Evolutionary conservation across 2,797 vertebrate genomes (phyloP).

Genomic region (Philypnodon macrostomus): DNA sequence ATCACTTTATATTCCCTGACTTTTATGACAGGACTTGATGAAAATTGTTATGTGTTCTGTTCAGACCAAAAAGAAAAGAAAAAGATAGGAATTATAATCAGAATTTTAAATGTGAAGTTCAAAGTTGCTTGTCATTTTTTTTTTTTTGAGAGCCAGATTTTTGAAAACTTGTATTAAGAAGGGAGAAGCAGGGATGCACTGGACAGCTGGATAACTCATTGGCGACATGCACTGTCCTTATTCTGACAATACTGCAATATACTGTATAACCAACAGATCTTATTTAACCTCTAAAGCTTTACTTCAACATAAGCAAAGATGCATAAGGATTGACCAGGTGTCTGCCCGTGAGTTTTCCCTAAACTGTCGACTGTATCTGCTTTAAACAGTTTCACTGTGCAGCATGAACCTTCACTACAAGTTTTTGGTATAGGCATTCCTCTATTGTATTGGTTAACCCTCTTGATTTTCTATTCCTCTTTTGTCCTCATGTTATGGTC

Average conservation of each 20-base stretch:
- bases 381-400: constrained; percentile 56
- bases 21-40: constrained; percentile 73
- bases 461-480: constrained; percentile 56
- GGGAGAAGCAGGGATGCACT: constrained; percentile 71
- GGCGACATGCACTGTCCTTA: neutral
- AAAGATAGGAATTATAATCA: constrained; percentile 69
- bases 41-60: constrained; percentile 79
- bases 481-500: constrained; percentile 66
- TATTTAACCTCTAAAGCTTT: constrained; percentile 60
- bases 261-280: constrained; percentile 40
- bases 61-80: constrained; percentile 91
- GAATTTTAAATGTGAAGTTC: constrained; percentile 79
- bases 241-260: constrained; percentile 52
- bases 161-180: constrained; percentile 74
- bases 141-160: constrained; percentile 72
- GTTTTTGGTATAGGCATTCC: constrained; percentile 79
- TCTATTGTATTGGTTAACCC: constrained; percentile 64
- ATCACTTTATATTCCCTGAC: constrained; percentile 79
- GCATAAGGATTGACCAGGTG: constrained; percentile 27
- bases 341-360: constrained; percentile 34
- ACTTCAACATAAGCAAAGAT: constrained; percentile 44
- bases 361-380: constrained; percentile 73
- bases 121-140: constrained; percentile 66
- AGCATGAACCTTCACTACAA: constrained; percentile 67
- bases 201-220: constrained; percentile 57